These are phyloP conservation scores for Calameuta filiformis DNA, from an alignment of 2,888 invertebrate genomes.

Conservation along the genomic window DNA sequence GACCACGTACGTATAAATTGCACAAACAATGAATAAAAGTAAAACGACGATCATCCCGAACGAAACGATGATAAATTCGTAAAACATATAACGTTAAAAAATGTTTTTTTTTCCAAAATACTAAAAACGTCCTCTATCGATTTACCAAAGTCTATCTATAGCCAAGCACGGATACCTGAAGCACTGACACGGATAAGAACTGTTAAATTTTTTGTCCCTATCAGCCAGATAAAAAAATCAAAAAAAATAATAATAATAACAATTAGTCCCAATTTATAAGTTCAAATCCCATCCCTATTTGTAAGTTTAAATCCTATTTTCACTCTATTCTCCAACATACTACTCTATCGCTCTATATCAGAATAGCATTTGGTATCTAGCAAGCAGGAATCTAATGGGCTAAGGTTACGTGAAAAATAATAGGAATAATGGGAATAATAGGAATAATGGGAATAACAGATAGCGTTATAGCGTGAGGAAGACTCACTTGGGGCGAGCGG, in stretches of 20 bases:
- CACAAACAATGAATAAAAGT: neutral
- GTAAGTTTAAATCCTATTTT: neutral
- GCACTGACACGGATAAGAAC: neutral
- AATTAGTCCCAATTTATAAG: neutral
- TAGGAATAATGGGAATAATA: neutral
- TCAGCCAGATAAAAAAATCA: neutral
- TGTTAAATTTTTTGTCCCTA: neutral
- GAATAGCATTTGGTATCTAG: neutral
- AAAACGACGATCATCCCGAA: neutral
- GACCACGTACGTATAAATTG: neutral
- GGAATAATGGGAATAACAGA: slow-evolving; percentile 9
- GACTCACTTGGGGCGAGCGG: slow-evolving; percentile 65
- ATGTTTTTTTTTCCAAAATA: neutral
- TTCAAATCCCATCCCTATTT: neutral
- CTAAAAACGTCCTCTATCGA: neutral
- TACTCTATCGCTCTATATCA: neutral
- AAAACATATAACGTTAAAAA: neutral
- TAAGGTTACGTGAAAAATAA: neutral
- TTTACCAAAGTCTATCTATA: neutral
- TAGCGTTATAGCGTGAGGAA: slow-evolving; percentile 39
- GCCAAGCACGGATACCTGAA: neutral
- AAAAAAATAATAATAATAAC: neutral
- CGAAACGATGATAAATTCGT: neutral
- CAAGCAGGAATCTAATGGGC: neutral
- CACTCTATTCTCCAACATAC: neutral